phyloP scores from a whole-genome alignment of 2,113 vertebrate genomes.

The Mirounga angustirostris region DNA sequence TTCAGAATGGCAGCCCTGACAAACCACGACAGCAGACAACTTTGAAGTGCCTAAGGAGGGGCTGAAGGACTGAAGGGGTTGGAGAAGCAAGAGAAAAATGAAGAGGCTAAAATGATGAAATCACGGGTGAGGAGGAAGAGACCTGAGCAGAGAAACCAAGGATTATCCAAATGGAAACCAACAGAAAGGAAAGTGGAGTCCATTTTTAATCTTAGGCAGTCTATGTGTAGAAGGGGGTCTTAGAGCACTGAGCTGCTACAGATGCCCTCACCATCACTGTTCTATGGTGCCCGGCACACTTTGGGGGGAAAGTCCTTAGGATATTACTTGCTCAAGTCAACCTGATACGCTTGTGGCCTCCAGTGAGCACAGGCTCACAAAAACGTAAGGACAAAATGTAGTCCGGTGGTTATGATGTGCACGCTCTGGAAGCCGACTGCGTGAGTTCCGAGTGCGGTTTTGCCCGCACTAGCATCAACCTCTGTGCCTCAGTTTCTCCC shows the following conservation, averaged over 20 bases:
- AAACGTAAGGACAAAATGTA: too few relatives aligned
- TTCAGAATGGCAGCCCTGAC: not conserved
- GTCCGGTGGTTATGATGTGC: accelerated
- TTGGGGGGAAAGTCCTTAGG: not conserved
- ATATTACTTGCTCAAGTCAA: not conserved
- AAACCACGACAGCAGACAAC: not conserved
- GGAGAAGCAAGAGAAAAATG: not conserved
- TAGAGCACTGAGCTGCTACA: not conserved
- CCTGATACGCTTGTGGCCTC: not conserved
- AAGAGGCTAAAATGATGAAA: not conserved
- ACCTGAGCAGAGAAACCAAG: slow-evolving; percentile 3
- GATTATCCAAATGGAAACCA: slow-evolving; percentile 33
- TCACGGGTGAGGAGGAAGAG: not conserved
- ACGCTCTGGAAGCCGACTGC: not conserved
- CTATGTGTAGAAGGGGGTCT: not conserved
- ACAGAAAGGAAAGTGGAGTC: not conserved
- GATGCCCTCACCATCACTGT: not conserved
- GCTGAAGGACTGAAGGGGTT: not conserved
- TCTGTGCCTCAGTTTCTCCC: not conserved
- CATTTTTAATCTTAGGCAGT: not conserved
- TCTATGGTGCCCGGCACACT: accelerated
- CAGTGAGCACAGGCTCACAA: not conserved
- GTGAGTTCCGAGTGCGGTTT: not conserved
- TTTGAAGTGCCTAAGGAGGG: not conserved
- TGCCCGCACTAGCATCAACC: not conserved